phyloP scores from a whole-genome alignment of 2,888 invertebrate genomes.

The Diarsia dahlii region DNA sequence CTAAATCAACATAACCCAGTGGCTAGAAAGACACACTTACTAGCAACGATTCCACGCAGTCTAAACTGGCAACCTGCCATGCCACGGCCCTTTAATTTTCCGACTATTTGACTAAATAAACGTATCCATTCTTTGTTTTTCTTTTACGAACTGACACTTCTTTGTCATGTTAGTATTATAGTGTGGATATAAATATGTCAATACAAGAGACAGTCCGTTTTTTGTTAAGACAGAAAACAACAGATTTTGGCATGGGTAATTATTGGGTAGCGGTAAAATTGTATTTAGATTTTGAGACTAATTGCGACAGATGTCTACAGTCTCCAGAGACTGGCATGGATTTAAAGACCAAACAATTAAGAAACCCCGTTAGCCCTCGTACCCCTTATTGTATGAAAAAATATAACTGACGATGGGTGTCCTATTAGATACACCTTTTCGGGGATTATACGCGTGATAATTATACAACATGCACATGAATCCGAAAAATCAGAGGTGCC shows the following conservation, averaged over 20 bases:
- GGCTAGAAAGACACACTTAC: slow-evolving; percentile 9
- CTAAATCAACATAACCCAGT: slow-evolving; percentile 19
- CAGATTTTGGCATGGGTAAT: background rate
- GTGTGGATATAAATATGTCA: slow-evolving; percentile 42
- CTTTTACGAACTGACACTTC: slow-evolving; percentile 5
- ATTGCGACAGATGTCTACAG: background rate
- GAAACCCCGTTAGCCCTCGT: no score
- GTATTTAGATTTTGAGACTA: background rate
- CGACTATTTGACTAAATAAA: slow-evolving; percentile 22
- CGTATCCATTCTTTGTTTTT: slow-evolving; percentile 20
- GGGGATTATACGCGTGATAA: no score
- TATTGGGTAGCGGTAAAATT: background rate
- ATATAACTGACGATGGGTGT: no score
- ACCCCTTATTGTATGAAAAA: no score
- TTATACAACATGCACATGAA: no score
- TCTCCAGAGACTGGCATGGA: background rate
- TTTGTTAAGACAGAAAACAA: slow-evolving; percentile 24
- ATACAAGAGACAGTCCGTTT: slow-evolving; percentile 8
- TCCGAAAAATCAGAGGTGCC: no score
- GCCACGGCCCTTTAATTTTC: slow-evolving; percentile 44
- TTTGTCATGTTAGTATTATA: slow-evolving; percentile 23
- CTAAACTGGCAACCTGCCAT: slow-evolving; percentile 39
- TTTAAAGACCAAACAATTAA: background rate
- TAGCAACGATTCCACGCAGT: slow-evolving; percentile 18
- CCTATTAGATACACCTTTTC: no score